phyloP scores from a whole-genome alignment of 2,797 vertebrate species.

The Hapalemur alaotrensis region DNA sequence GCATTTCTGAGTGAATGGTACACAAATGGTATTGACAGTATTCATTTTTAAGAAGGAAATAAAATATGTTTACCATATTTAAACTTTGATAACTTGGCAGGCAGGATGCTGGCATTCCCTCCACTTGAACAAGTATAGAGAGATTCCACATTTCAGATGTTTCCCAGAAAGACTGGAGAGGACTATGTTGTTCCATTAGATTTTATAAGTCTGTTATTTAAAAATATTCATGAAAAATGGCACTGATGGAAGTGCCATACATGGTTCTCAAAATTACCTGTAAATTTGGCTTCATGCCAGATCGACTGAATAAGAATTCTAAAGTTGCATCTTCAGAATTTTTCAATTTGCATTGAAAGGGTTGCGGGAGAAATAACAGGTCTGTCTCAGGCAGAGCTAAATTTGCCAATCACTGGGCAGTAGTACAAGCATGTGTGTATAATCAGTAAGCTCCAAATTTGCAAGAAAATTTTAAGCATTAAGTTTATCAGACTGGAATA shows the following conservation, averaged over 20 bases:
- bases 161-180: background rate
- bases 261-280: background rate
- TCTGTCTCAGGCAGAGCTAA: background rate
- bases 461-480: background rate
- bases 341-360: background rate
- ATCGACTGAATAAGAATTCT: background rate
- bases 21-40: background rate
- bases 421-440: background rate
- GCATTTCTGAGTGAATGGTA: background rate
- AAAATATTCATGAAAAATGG: background rate
- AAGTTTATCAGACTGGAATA: background rate
- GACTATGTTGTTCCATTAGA: background rate
- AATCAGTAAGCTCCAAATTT: background rate
- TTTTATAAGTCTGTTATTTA: background rate
- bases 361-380: background rate
- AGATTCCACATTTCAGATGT: background rate
- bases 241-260: background rate
- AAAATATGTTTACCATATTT: background rate
- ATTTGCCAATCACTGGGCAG: background rate
- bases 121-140: background rate
- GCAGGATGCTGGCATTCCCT: background rate
- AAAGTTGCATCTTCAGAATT: background rate
- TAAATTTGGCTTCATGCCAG: background rate
- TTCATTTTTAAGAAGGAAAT: background rate
- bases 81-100: background rate